These are phyloP conservation scores for Halcyon senegalensis DNA, from an alignment of 2,113 vertebrate species.

Conservation along the genomic window DNA sequence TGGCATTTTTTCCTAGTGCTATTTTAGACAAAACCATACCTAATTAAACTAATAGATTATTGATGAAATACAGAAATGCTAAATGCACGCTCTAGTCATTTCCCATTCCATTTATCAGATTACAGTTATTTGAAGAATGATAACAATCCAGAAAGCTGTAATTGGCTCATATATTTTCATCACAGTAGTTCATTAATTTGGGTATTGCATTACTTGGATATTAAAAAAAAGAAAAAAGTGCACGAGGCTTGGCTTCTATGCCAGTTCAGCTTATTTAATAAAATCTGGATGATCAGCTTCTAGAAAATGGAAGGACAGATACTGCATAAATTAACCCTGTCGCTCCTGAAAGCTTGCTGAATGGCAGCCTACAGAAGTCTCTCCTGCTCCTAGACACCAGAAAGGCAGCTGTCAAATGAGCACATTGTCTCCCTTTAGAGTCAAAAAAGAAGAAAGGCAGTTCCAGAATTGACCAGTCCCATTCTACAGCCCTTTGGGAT, in stretches of 20 bases:
- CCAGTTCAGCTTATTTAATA: background rate
- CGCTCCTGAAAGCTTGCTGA: background rate
- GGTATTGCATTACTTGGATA: background rate
- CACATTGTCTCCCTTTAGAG: background rate
- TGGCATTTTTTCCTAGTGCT: background rate
- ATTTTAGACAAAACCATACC: background rate
- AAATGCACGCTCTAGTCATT: background rate
- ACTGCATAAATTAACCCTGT: background rate
- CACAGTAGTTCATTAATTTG: background rate
- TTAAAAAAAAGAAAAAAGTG: background rate
- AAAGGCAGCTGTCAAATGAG: background rate
- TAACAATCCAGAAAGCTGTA: background rate
- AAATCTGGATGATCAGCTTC: background rate
- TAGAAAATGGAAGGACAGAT: background rate
- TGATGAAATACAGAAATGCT: background rate
- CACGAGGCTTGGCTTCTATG: background rate
- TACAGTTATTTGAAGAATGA: background rate
- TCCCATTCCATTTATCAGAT: background rate
- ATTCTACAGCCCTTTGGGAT: background rate
- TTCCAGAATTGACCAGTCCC: background rate
- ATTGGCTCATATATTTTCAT: background rate
- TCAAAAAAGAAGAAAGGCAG: background rate
- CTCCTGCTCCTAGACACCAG: background rate
- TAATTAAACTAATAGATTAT: background rate
- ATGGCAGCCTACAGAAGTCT: background rate